phyloP scores from a whole-genome alignment of 2,797 vertebrate species.

The Stomatorhinus walkeri region DNA sequence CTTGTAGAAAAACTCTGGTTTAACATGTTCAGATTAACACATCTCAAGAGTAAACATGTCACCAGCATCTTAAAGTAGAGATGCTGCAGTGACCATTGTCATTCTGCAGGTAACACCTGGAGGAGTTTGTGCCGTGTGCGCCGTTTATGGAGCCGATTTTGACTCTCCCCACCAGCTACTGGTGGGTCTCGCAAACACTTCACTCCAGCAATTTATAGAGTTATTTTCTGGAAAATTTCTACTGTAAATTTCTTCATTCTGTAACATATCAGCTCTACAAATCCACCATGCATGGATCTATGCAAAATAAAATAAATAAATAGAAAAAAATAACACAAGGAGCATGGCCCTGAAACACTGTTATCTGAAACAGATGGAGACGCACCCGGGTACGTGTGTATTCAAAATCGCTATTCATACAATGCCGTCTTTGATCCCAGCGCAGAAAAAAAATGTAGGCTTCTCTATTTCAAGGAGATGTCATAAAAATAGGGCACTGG shows the following conservation, averaged over 20 bases:
- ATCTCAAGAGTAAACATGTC: background rate
- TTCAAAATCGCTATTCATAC: slow-evolving; percentile 21
- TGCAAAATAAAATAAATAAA: background rate
- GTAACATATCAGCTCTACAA: background rate
- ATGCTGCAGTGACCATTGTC: background rate
- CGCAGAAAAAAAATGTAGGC: slow-evolving; percentile 40
- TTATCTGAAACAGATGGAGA: background rate
- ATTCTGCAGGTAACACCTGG: background rate
- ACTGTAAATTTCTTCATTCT: background rate
- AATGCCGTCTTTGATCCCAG: slow-evolving; percentile 36
- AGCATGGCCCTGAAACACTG: background rate
- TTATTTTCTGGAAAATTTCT: background rate
- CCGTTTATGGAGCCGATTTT: background rate
- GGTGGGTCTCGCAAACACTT: background rate
- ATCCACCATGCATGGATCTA: background rate
- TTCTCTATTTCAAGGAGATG: slow-evolving; percentile 28
- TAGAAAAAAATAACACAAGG: background rate
- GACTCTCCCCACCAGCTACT: background rate
- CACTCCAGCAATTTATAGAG: background rate
- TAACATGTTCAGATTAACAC: background rate
- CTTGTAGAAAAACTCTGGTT: background rate
- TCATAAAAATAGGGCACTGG: slow-evolving; percentile 53
- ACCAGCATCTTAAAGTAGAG: background rate
- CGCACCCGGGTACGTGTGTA: background rate
- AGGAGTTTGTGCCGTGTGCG: background rate